Evolutionary conservation across 2,888 invertebrate species (phyloP).

Genomic region (Bugulina stolonifera): DNA sequence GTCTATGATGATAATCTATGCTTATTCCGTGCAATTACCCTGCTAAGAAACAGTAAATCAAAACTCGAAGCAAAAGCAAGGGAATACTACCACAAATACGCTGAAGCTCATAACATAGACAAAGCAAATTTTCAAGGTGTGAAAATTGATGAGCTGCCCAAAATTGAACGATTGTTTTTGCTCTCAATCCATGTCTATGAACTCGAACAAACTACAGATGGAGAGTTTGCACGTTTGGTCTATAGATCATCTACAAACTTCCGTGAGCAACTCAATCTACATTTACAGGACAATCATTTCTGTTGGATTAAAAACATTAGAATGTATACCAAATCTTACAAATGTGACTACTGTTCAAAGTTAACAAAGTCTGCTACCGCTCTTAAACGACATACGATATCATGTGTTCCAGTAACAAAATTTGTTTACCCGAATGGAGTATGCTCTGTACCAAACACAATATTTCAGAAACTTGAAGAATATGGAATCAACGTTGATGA

Average conservation of each 20-base stretch:
- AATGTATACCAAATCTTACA: conserved; percentile 6
- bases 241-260: background rate
- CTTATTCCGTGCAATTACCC: background rate
- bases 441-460: background rate
- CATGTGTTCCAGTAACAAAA: background rate
- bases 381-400: background rate
- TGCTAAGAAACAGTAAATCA: background rate
- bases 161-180: background rate
- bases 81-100: background rate
- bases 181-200: background rate
- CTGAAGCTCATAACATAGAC: background rate
- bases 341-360: background rate
- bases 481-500: background rate
- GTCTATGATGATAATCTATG: background rate
- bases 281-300: conserved; percentile 8
- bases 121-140: background rate
- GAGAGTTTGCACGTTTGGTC: background rate
- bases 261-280: background rate
- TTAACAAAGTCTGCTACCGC: background rate
- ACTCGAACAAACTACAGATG: background rate
- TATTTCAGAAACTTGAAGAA: background rate
- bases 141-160: background rate
- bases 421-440: background rate
- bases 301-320: background rate
- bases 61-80: background rate